phyloP scores from a whole-genome alignment of 2,797 vertebrate species.

The Gobio occitaniae region DNA sequence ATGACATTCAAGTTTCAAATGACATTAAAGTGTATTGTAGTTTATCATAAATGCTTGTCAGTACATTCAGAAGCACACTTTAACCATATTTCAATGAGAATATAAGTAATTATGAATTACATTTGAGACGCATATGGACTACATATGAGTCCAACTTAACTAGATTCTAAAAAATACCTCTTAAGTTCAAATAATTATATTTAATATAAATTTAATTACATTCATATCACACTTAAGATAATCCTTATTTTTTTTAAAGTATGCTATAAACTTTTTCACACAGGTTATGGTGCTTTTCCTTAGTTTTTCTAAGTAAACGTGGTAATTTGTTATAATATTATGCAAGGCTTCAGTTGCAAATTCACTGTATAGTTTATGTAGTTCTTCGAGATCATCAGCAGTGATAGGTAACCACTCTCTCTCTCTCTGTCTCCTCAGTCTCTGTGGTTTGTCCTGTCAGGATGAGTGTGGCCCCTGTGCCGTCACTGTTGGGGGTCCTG shows the following conservation, averaged over 20 bases:
- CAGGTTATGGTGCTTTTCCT: neutral
- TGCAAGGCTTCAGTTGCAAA: neutral
- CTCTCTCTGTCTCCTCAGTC: neutral
- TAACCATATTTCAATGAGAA: neutral
- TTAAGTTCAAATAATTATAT: no score
- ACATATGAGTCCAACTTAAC: neutral
- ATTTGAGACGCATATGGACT: no score
- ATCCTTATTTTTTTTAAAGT: neutral
- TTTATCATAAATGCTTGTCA: neutral
- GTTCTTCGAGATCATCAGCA: neutral
- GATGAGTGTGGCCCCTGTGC: constrained; percentile 39
- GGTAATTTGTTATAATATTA: neutral
- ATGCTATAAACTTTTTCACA: neutral
- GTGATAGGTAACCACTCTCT: neutral
- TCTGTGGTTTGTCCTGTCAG: neutral
- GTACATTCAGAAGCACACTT: neutral
- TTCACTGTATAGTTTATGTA: neutral
- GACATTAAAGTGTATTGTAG: neutral
- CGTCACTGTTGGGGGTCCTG: constrained; percentile 62
- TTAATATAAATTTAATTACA: no score
- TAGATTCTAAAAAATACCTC: neutral
- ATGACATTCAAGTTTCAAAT: neutral
- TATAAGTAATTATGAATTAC: no score
- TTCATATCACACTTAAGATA: neutral
- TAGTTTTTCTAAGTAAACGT: neutral